A percentile compares a stretch with the other conserved stretches of the same genome.
These are phyloP conservation scores for Pseudopodoces humilis DNA, from an alignment of 2,113 vertebrate genomes.

Conservation along the genomic window DNA sequence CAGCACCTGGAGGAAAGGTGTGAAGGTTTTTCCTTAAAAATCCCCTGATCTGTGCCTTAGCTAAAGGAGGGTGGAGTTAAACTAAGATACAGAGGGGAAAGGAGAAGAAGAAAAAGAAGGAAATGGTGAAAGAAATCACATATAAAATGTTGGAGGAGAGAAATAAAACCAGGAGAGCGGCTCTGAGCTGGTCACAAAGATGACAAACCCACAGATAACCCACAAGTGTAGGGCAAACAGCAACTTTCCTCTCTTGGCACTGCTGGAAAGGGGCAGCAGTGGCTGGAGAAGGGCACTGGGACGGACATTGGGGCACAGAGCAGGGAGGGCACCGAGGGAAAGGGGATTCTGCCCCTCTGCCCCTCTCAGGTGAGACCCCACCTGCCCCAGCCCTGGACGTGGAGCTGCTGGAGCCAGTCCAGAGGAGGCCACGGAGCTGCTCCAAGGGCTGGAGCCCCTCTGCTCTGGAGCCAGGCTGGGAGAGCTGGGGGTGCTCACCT, in stretches of 20 bases:
- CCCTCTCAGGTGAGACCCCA: background rate
- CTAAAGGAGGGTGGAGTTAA: background rate
- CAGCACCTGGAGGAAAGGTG: background rate
- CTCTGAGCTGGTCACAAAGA: background rate
- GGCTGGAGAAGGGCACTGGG: background rate
- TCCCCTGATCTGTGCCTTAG: background rate
- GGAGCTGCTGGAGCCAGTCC: background rate
- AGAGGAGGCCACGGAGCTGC: background rate
- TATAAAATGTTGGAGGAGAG: background rate
- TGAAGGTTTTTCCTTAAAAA: background rate
- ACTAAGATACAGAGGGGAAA: background rate
- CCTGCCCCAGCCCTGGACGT: background rate
- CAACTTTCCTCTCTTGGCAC: background rate
- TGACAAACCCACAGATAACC: background rate
- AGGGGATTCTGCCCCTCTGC: background rate
- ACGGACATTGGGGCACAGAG: background rate
- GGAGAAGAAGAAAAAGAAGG: background rate
- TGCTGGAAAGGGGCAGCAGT: background rate
- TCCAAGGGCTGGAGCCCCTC: background rate
- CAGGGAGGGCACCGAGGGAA: background rate
- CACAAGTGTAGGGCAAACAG: background rate
- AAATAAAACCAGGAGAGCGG: background rate
- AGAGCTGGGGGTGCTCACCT: background rate
- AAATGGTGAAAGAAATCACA: background rate
- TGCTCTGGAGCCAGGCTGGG: background rate